phyloP scores from a whole-genome alignment of 2,113 vertebrate species.

The Thryonomys swinderianus region DNA sequence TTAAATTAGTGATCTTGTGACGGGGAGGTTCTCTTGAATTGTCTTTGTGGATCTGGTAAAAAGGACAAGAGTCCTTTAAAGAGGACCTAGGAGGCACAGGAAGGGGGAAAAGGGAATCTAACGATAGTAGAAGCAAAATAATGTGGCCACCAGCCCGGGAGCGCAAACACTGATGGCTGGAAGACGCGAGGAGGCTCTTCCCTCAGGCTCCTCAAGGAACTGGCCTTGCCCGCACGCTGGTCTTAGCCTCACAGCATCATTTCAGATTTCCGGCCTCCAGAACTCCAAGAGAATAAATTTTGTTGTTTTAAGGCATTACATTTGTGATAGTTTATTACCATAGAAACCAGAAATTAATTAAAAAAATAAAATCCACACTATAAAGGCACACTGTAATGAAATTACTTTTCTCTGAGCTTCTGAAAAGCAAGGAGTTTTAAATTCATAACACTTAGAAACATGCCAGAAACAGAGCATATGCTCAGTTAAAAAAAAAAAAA shows the following conservation, averaged over 20 bases:
- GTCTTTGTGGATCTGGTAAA: not conserved
- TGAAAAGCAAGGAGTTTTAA: not conserved
- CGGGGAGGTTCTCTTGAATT: not conserved
- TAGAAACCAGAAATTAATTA: not conserved
- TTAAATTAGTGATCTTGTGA: not conserved
- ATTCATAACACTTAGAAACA: not conserved
- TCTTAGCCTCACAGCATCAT: not conserved
- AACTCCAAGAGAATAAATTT: not conserved
- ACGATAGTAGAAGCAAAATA: not conserved
- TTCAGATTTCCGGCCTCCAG: not conserved
- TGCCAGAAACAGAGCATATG: not conserved
- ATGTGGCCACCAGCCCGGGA: not conserved
- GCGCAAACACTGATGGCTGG: not conserved
- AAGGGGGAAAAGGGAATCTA: not conserved
- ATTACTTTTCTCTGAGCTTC: not conserved
- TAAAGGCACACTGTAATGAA: not conserved
- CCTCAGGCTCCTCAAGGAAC: not conserved
- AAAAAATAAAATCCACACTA: conserved; percentile 5
- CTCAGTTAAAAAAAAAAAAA: not conserved
- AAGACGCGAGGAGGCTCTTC: not conserved
- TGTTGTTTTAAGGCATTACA: not conserved
- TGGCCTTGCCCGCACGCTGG: not conserved
- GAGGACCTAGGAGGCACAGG: not conserved
- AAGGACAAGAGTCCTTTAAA: not conserved
- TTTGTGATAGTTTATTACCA: conserved; percentile 7